These are phyloP conservation scores for Schrankia costaestrigalis DNA, from an alignment of 2,888 invertebrate species.

Conservation along the genomic window DNA sequence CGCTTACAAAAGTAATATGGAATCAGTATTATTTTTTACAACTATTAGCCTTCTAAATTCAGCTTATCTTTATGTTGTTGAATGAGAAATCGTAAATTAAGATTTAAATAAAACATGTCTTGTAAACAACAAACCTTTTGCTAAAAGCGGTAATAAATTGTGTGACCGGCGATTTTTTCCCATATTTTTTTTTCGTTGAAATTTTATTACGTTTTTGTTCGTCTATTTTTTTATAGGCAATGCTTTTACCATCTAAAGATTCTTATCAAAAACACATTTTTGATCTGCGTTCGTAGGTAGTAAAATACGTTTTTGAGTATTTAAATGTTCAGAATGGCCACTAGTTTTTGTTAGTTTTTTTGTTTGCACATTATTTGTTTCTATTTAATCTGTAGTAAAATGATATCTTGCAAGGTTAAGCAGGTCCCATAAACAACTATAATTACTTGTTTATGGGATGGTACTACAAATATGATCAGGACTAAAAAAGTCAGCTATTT, in stretches of 20 bases:
- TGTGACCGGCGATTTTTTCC: conserved; percentile 43
- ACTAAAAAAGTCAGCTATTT: too few relatives aligned
- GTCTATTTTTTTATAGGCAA: conserved; percentile 38
- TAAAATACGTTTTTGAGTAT: conserved; percentile 11
- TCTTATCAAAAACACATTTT: conserved; percentile 27
- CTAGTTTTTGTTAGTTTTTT: conserved; percentile 1
- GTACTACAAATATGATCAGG: too few relatives aligned
- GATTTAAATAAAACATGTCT: conserved; percentile 74
- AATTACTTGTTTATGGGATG: too few relatives aligned
- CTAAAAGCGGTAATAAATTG: conserved; percentile 74
- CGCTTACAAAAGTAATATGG: conserved; percentile 25
- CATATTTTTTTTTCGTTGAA: conserved; percentile 24
- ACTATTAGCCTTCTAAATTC: conserved; percentile 46
- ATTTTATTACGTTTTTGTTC: conserved; percentile 49
- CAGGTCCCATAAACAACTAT: too few relatives aligned
- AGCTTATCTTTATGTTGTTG: conserved; percentile 63
- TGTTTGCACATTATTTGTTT: neutral
- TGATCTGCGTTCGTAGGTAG: conserved; percentile 14
- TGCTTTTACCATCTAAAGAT: conserved; percentile 38
- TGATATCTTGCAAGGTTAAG: too few relatives aligned
- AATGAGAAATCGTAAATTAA: conserved; percentile 69
- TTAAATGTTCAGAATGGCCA: conserved; percentile 4
- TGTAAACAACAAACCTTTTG: conserved; percentile 76
- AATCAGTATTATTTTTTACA: conserved; percentile 29
- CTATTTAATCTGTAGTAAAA: too few relatives aligned